These are phyloP conservation scores for Cydia strobilella DNA, from an alignment of 1,140 invertebrate species.

Conservation along the genomic window DNA sequence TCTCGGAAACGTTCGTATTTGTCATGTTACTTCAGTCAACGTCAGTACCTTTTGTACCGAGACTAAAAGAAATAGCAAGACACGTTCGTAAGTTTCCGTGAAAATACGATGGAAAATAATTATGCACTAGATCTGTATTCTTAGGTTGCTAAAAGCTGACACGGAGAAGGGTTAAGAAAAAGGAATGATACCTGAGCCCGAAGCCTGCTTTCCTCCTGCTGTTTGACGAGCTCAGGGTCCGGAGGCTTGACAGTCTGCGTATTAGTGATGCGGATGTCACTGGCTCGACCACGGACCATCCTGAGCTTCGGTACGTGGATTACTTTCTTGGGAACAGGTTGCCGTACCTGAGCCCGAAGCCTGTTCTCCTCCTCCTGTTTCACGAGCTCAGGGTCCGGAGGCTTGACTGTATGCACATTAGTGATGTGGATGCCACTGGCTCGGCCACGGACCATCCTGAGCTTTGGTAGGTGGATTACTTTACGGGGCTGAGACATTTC, in stretches of 20 bases:
- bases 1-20: too few species aligned
- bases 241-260: constrained; percentile 67
- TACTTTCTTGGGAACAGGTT: constrained; percentile 15
- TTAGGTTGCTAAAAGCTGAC: too few species aligned
- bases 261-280: constrained; percentile 64
- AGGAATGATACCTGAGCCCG: constrained; percentile 72
- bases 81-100: too few species aligned
- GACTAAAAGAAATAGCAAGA: too few species aligned
- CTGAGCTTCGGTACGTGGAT: constrained; percentile 62
- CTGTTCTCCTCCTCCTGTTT: constrained; percentile 72
- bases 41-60: too few species aligned
- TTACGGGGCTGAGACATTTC: constrained; percentile 57
- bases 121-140: too few species aligned
- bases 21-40: too few species aligned
- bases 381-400: constrained; percentile 55
- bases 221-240: constrained; percentile 59
- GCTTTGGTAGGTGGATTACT: constrained; percentile 59
- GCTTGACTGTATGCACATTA: constrained; percentile 67
- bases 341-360: constrained; percentile 66
- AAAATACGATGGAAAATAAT: too few species aligned
- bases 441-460: constrained; percentile 63
- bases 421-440: constrained; percentile 59
- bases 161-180: too few species aligned
- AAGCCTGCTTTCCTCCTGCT: constrained; percentile 69
- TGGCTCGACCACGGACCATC: constrained; percentile 56